Percentiles rank a stretch among this genome's conserved stretches.
phyloP scores from a whole-genome alignment of 2,113 vertebrate species.

The Oryzias celebensis region DNA sequence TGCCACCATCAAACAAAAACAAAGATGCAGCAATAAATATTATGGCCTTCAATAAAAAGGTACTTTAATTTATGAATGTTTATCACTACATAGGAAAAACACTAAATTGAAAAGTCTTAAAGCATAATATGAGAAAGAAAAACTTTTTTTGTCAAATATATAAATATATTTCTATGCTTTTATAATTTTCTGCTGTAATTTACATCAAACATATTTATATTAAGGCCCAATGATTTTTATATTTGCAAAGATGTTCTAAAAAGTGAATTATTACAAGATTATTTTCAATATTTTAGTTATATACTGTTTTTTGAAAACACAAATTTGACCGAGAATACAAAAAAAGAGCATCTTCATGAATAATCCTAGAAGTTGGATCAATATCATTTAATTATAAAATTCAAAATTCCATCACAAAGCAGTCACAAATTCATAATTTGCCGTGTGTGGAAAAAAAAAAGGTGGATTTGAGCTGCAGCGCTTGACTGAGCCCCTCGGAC shows the following conservation, averaged over 20 bases:
- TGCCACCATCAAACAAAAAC: slow-evolving; percentile 6
- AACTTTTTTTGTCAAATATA: no score
- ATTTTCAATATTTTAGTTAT: neutral
- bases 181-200: no score
- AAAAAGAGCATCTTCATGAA: slow-evolving; percentile 31
- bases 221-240: no score
- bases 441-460: slow-evolving; percentile 59
- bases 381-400: neutral
- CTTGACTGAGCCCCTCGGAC: slow-evolving; percentile 68
- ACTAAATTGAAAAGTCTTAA: no score
- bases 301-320: slow-evolving; percentile 39
- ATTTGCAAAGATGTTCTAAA: no score
- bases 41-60: neutral
- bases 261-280: no score
- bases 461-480: slow-evolving; percentile 58
- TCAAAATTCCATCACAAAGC: slow-evolving; percentile 38
- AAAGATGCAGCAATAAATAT: neutral
- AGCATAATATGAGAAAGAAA: no score
- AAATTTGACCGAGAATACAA: slow-evolving; percentile 31
- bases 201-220: no score
- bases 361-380: no score
- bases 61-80: rapidly evolving
- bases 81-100: no score
- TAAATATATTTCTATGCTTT: no score
- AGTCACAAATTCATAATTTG: slow-evolving; percentile 50